Evolutionary conservation across 2,888 invertebrate species (phyloP).

Genomic region (Limenitis camilla): DNA sequence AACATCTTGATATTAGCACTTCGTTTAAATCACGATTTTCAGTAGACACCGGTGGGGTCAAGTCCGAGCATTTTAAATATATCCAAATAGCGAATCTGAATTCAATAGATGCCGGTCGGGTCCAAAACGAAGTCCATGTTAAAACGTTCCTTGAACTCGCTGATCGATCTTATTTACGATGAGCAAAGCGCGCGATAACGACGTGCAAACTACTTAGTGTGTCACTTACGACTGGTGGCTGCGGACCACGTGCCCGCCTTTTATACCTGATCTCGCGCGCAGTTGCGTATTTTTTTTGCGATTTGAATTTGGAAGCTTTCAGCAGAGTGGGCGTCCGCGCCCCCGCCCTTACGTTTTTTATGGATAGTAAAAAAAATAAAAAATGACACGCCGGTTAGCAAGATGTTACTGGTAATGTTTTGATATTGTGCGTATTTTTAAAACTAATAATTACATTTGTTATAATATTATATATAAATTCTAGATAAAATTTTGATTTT

Average conservation of each 20-base stretch:
- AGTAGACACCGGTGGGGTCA: slow-evolving; percentile 26
- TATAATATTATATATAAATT: background rate
- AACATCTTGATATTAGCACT: slow-evolving; percentile 26
- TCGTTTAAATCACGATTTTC: slow-evolving; percentile 11
- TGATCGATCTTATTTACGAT: slow-evolving; percentile 69
- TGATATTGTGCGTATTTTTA: background rate
- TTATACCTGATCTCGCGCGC: slow-evolving; percentile 59
- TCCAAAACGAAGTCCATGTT: slow-evolving; percentile 66
- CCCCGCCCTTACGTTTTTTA: slow-evolving; percentile 56
- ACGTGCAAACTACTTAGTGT: slow-evolving; percentile 47
- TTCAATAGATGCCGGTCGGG: slow-evolving; percentile 62
- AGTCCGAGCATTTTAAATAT: slow-evolving; percentile 23
- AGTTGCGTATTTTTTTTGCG: slow-evolving; percentile 68
- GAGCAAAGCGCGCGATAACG: slow-evolving; percentile 37
- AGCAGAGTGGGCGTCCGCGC: slow-evolving; percentile 62
- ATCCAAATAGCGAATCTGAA: background rate
- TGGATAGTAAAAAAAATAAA: slow-evolving; percentile 32
- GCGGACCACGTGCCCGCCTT: slow-evolving; percentile 60
- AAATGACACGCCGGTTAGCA: slow-evolving; percentile 36
- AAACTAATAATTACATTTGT: background rate
- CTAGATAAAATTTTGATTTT: background rate
- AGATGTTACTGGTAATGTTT: slow-evolving; percentile 14
- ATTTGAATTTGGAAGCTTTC: slow-evolving; percentile 72
- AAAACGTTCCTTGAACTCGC: slow-evolving; percentile 45
- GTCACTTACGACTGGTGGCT: slow-evolving; percentile 56